Conservation (phyloP, 2,113 vertebrate genomes). For the Urocynchramus pylzowi region DNA sequence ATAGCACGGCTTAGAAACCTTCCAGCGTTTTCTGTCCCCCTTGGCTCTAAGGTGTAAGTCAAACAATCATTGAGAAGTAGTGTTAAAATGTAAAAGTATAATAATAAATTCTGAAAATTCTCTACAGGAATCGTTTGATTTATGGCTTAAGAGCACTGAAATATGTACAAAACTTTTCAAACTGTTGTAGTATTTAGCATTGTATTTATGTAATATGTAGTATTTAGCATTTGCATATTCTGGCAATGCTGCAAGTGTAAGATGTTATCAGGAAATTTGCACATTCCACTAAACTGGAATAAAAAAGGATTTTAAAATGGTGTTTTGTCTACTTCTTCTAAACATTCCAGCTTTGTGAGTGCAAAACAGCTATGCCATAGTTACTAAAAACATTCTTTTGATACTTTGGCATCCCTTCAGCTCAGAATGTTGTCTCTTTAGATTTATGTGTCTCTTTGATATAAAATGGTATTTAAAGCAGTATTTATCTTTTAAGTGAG, state of each 20-base stretch:
- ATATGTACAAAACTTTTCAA: background rate
- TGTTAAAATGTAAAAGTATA: background rate
- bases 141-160: background rate
- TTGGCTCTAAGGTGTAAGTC: conserved; percentile 81
- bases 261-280: background rate
- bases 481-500: background rate
- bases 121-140: background rate
- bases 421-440: background rate
- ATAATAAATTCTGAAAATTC: background rate
- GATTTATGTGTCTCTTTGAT: background rate
- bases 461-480: background rate
- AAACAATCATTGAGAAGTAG: background rate
- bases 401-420: background rate
- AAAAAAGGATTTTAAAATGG: background rate
- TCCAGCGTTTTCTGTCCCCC: conserved; percentile 61
- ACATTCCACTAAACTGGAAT: background rate
- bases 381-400: background rate
- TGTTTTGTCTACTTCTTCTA: background rate
- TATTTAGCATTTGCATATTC: background rate
- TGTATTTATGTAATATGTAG: background rate
- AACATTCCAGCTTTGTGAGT: background rate
- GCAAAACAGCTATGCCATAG: background rate
- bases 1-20: conserved; percentile 72
- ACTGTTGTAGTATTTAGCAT: background rate
- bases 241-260: background rate